These are phyloP conservation scores for Pelobates fuscus DNA, from an alignment of 2,113 vertebrate species.

Conservation along the genomic window DNA sequence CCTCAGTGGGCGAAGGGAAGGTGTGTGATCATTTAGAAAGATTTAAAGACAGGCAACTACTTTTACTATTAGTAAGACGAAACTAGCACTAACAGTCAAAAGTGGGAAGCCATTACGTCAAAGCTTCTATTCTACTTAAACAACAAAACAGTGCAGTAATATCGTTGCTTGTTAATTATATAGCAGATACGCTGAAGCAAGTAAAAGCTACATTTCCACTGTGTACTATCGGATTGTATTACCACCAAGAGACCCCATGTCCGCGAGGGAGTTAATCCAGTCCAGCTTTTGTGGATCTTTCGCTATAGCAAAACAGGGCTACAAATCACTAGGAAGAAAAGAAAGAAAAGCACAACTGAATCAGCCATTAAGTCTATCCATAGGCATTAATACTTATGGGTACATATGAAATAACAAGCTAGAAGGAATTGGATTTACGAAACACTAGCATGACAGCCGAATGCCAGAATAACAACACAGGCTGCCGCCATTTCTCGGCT, in stretches of 20 bases:
- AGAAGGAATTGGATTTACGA: background rate
- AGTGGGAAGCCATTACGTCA: too few relatives aligned
- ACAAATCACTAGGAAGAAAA: constrained; percentile 47
- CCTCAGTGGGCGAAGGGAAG: too few relatives aligned
- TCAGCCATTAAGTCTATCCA: background rate
- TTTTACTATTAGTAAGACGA: too few relatives aligned
- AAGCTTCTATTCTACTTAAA: too few relatives aligned
- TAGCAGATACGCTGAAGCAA: background rate
- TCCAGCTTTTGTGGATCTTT: constrained; percentile 26
- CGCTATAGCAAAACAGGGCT: constrained; percentile 28
- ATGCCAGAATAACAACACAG: background rate
- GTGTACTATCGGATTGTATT: background rate
- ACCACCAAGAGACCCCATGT: constrained; percentile 5
- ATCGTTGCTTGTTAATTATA: background rate
- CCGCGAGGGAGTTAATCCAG: constrained; percentile 21
- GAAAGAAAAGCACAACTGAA: background rate
- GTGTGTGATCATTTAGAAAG: too few relatives aligned
- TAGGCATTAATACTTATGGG: background rate
- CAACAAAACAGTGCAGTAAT: too few relatives aligned
- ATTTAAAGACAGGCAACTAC: too few relatives aligned
- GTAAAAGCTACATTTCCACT: background rate
- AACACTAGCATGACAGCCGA: background rate
- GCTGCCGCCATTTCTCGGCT: constrained; percentile 35
- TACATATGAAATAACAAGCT: background rate
- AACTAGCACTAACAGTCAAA: too few relatives aligned